phyloP scores from a whole-genome alignment of 2,797 vertebrate species.

The Danio choprae region DNA sequence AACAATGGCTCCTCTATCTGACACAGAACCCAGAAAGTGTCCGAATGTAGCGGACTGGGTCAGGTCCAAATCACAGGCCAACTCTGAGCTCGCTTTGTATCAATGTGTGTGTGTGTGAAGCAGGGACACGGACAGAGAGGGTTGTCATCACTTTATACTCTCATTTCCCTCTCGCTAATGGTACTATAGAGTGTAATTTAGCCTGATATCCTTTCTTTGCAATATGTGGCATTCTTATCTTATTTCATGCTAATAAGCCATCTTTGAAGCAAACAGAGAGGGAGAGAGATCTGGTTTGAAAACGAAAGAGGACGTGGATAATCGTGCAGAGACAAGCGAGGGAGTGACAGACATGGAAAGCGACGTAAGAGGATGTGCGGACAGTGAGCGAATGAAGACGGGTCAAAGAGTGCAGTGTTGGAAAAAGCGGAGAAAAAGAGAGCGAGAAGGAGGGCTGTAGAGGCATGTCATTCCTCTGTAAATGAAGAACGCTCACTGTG shows the following conservation, averaged over 20 bases:
- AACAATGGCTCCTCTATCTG: constrained; percentile 62
- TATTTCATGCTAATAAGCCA: constrained; percentile 18
- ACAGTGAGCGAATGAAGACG: constrained; percentile 49
- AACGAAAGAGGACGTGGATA: neutral
- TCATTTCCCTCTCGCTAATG: constrained; percentile 1
- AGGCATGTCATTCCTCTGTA: constrained; percentile 55
- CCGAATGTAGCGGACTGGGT: constrained; percentile 76
- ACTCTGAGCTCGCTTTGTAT: constrained; percentile 76
- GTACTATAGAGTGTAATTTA: constrained; percentile 14
- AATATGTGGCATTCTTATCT: neutral
- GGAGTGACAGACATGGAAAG: constrained; percentile 41
- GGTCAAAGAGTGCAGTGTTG: constrained; percentile 57
- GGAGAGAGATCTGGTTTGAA: constrained; percentile 34
- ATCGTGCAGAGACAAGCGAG: neutral
- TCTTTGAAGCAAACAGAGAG: constrained; percentile 1
- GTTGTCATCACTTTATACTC: constrained; percentile 17
- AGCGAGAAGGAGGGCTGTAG: constrained; percentile 24
- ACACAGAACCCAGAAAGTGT: constrained; percentile 78
- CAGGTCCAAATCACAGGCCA: constrained; percentile 62
- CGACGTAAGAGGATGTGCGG: constrained; percentile 55
- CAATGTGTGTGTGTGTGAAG: constrained; percentile 26
- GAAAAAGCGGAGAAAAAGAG: constrained; percentile 22
- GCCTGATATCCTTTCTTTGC: neutral
- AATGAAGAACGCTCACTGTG: constrained; percentile 55
- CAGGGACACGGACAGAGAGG: neutral